Base-by-base conservation (phyloP, 2,888 invertebrate genomes). In the Podabrus alpinus region DNA sequence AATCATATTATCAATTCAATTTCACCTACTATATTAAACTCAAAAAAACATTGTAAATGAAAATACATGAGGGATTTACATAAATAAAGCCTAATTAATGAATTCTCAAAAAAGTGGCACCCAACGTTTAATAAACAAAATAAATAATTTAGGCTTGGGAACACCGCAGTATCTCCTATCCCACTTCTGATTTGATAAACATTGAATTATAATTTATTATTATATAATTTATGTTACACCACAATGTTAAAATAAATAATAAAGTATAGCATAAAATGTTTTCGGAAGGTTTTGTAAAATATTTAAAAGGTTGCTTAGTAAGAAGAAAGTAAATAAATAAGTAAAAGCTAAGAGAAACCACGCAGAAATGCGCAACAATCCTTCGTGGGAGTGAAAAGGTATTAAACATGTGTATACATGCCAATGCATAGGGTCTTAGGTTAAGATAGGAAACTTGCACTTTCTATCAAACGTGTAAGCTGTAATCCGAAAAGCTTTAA, bases 401-500 rank as follows among this genome's bases (percentile, higher is more conserved):
- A 85, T 87, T 87, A 86, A 84, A 81, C 84, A 85, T 81, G 83
- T 86, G 85, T 84, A 83, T 83, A 85, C 84, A 85, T 83, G 83
- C 83, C 84, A 80, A 80, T 81, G 82, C 81, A 84, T 84, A 83
- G 83, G 81, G 76, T 78, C 76, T 72, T 71, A 74, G 80, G 81
- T 80, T 79, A 81, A 83, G 82, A 83, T 83, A 81, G 77, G 77
- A 81, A 83, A 85, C 84, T 85, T 83, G 84, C 85, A 84, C 86
- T 84, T 83, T 84, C 85, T 83, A 75, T 75, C 75, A 75, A 72
- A 75, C 69, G 73, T 62, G 19, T 74, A 74, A 72, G 71, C 71
- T 69, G 74, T 77, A 77, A 77, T 77, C 77, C 77, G 69, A 67
- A 72, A 77, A 79, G 79, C 83, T 83, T 81, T 83, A 82, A 29